Evolutionary conservation across 2,888 invertebrate species (phyloP), one percentile per base, ranked within the genome.

Genomic region (Gasteruption jaculator): DNA sequence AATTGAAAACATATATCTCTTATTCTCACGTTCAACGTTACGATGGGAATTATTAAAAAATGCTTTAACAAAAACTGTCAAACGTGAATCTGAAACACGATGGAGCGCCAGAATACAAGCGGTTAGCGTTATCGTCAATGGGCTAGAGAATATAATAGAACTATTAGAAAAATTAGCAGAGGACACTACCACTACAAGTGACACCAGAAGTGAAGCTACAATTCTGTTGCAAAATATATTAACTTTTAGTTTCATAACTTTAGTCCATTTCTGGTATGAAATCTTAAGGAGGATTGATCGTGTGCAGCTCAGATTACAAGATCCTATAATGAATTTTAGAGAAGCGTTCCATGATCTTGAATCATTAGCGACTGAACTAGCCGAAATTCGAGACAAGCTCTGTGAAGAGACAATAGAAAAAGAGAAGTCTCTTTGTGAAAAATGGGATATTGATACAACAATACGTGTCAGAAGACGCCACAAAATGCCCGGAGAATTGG

Each of bases 71-170:
- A 45, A 42, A 45, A 45, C 46, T 41, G 44, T 48, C 10, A 51
- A 51, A 43, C 47, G 51, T 43, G 45, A 50, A 38, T 50, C 46
- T 30, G 50, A 49, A 38, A 53, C 51, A 43, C 44, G 48, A 49
- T 50, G 50, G 45, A 49, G 45, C 36, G 45, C 46, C 25, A 48
- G 42, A 45, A 15, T 27, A 45, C 16, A 33, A 7, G 38, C 49
- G 43, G 49, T 50, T 38, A 43, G 37, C 33, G 43, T 37, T 45
- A 48, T 49, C 22, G 20, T 36, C 22, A 37, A 35, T 24, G 26
- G 26, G 18, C 25, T 46, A 10, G 33, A 19, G 10, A 15, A 32
- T 12, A 10, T 43, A 32, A 11, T 43, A 26, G 26, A 43, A 15
- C 29, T 29, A 18, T 35, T 45, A 15, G 41, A 49, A 45, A 38